Conservation (phyloP, 1,140 invertebrate species). For the Lordiphosa collinella region DNA sequence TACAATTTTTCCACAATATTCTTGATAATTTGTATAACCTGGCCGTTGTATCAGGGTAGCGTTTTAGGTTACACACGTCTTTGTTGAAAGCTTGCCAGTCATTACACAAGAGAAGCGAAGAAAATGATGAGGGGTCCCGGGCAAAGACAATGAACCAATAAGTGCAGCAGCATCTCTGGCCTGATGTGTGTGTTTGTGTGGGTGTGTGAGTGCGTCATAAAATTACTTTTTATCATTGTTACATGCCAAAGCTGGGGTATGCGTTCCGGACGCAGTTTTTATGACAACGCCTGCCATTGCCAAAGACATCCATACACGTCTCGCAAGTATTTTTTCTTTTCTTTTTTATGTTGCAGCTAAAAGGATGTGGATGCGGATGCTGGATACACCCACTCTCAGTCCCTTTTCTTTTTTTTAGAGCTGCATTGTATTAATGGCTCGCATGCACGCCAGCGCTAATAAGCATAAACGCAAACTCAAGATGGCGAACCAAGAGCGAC, state of each 20-base stretch:
- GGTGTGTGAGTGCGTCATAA: slow-evolving; percentile 71
- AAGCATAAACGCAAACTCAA: slow-evolving; percentile 65
- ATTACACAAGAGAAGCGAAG: slow-evolving; percentile 30
- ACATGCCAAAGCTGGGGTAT: slow-evolving; percentile 55
- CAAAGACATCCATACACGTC: slow-evolving; percentile 64
- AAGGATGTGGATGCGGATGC: slow-evolving; percentile 54
- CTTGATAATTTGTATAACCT: slow-evolving; percentile 16
- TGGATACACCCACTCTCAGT: neutral
- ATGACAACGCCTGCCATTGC: slow-evolving; percentile 52
- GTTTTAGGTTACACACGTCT: slow-evolving; percentile 41
- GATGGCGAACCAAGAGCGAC: slow-evolving; percentile 24
- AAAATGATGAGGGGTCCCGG: neutral
- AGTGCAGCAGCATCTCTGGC: slow-evolving; percentile 21
- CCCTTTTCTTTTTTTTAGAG: slow-evolving; percentile 13
- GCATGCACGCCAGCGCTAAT: slow-evolving; percentile 65
- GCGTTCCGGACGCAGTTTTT: slow-evolving; percentile 46
- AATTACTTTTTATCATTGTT: slow-evolving; percentile 78
- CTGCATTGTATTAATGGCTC: slow-evolving; percentile 64
- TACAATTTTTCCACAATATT: slow-evolving; percentile 8
- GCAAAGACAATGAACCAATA: slow-evolving; percentile 35
- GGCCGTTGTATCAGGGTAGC: slow-evolving; percentile 11
- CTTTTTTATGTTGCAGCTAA: slow-evolving; percentile 64
- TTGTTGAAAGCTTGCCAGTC: slow-evolving; percentile 40
- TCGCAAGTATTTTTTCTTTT: slow-evolving; percentile 3
- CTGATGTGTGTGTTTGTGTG: no score